Conservation (phyloP, 2,797 vertebrate genomes). For the Melanotaenia trifasciata region DNA sequence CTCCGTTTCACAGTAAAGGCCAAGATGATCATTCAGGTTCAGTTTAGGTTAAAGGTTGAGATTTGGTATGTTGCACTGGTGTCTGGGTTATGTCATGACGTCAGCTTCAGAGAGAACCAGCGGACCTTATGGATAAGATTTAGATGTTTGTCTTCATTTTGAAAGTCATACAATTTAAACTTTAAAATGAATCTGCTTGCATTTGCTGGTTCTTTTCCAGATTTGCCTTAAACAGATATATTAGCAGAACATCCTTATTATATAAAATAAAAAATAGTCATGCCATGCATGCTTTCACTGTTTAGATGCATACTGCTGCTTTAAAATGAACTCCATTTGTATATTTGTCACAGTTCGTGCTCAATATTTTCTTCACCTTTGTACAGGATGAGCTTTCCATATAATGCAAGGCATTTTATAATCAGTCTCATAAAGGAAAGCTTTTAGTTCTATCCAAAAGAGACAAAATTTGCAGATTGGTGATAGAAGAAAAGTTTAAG, state of each 20-base stretch:
- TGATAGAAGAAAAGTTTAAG: not conserved
- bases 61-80: not conserved
- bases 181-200: not conserved
- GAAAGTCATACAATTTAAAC: not conserved
- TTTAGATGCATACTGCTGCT: not conserved
- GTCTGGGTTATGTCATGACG: not conserved
- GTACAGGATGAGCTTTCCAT: too few species aligned
- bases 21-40: not conserved
- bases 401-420: not conserved
- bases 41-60: constrained; percentile 1
- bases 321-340: not conserved
- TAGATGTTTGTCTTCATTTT: not conserved
- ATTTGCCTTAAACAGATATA: not conserved
- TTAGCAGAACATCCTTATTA: too few species aligned
- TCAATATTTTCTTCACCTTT: not conserved
- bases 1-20: not conserved
- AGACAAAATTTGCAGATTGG: not conserved
- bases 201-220: not conserved
- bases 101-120: not conserved
- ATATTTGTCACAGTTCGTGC: not conserved
- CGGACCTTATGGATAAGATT: accelerated
- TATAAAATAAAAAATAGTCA: too few species aligned
- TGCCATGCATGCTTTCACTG: too few species aligned
- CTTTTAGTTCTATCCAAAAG: not conserved
- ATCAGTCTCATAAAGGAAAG: not conserved